Percentiles rank a stretch among this genome's conserved stretches.
Evolutionary conservation across 2,113 vertebrate genomes (phyloP).

Genomic region (Myocastor coypus): DNA sequence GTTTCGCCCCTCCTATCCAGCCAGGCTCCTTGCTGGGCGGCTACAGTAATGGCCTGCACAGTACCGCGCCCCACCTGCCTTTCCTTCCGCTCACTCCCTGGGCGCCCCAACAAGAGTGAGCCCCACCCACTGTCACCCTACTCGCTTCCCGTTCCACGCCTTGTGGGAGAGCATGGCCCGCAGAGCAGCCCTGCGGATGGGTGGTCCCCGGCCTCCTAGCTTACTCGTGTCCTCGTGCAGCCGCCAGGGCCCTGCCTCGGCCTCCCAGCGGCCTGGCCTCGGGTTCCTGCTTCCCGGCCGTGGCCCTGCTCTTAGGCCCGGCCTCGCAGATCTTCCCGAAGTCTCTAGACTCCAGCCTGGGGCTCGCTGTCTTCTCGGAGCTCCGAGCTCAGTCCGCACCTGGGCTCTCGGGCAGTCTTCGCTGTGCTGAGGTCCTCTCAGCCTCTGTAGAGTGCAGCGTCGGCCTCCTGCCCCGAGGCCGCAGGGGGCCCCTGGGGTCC

Average conservation of each 20-base stretch:
- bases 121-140: not conserved
- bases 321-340: not conserved
- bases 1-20: not conserved
- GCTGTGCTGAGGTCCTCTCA: not conserved
- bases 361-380: not conserved
- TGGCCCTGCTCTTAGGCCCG: not conserved
- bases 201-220: not conserved
- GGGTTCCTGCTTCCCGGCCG: not conserved
- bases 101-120: not conserved
- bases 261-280: not conserved
- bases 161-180: not conserved
- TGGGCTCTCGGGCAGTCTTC: accelerated
- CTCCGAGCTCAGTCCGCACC: no score
- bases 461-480: no score
- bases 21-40: not conserved
- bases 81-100: not conserved
- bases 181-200: not conserved
- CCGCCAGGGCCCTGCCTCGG: not conserved
- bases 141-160: not conserved
- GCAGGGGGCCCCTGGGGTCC: not conserved
- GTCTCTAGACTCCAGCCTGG: not conserved
- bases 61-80: not conserved
- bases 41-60: not conserved
- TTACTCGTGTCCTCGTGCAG: not conserved
- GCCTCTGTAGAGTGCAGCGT: no score